A percentile compares a stretch with the other conserved stretches of the same genome.
Conservation (phyloP, 1,140 invertebrate genomes). For the Belonocnema kinseyi region DNA sequence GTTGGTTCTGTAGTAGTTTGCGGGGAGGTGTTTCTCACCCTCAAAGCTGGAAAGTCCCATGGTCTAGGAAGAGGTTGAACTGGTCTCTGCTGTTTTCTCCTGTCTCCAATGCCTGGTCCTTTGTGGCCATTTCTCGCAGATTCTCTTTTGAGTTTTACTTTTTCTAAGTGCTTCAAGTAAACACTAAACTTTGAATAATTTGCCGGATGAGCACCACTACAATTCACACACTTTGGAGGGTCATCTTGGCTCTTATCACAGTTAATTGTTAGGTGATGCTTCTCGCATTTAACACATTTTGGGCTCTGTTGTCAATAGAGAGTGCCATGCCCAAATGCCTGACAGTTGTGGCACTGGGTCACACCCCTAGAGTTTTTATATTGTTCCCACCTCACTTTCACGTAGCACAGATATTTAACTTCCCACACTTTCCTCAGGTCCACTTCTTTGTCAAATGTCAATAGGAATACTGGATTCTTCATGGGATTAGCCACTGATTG, state of each 20-base stretch:
- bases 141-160: background rate
- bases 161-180: background rate
- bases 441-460: no score
- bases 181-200: background rate
- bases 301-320: slow-evolving; percentile 22
- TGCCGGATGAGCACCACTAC: background rate
- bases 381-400: slow-evolving; percentile 31
- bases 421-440: slow-evolving; percentile 20
- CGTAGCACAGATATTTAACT: slow-evolving; percentile 15
- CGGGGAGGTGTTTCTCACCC: background rate
- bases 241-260: background rate
- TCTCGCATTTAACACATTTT: slow-evolving; percentile 41
- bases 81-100: background rate
- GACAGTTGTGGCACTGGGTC: slow-evolving; percentile 41
- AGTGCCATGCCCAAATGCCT: slow-evolving; percentile 41
- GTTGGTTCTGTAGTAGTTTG: background rate
- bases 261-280: slow-evolving; percentile 21
- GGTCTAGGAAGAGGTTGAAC: background rate
- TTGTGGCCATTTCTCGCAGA: no score
- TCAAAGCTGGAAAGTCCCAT: background rate
- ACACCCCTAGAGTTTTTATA: slow-evolving; percentile 35
- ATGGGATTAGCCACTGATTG: no score
- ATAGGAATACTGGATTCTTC: no score
- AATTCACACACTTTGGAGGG: background rate
- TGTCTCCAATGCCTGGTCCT: background rate